phyloP scores from a whole-genome alignment of 2,888 invertebrate species.

The Ophioninae sp. region DNA sequence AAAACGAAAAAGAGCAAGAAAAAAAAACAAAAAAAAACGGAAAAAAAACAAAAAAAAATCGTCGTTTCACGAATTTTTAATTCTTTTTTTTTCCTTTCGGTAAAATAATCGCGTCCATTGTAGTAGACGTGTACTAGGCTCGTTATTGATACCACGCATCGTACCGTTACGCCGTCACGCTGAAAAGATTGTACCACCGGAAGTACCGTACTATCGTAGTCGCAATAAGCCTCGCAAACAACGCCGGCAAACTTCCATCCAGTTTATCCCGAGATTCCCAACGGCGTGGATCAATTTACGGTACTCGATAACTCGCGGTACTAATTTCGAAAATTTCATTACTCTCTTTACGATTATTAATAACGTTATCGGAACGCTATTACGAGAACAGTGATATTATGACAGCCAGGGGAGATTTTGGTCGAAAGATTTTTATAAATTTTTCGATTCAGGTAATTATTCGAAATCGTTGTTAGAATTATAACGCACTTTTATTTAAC shows the following conservation, averaged over 20 bases:
- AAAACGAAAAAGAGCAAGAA: too few species aligned
- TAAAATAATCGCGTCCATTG: conserved; percentile 1
- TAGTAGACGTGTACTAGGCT: conserved; percentile 25
- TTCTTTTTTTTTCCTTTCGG: neutral
- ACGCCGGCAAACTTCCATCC: conserved; percentile 54
- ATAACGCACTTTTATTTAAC: too few species aligned
- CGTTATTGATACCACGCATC: conserved; percentile 68
- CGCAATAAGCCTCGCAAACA: conserved; percentile 43
- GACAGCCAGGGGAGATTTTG: neutral
- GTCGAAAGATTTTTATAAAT: neutral
- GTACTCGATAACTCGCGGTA: neutral
- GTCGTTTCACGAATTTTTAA: neutral
- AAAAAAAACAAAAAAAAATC: too few species aligned
- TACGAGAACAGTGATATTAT: neutral
- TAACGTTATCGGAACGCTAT: neutral
- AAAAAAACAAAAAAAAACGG: too few species aligned
- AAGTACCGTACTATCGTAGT: conserved; percentile 64
- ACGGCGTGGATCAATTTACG: conserved; percentile 31
- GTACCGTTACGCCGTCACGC: conserved; percentile 77
- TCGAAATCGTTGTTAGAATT: too few species aligned
- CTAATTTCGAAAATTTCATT: neutral
- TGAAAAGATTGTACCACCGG: conserved; percentile 72
- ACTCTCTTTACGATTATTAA: too few species aligned
- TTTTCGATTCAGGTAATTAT: too few species aligned
- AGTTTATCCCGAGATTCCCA: conserved; percentile 50